Conservation (phyloP, 2,113 vertebrate genomes). For the Neogobius melanostomus region DNA sequence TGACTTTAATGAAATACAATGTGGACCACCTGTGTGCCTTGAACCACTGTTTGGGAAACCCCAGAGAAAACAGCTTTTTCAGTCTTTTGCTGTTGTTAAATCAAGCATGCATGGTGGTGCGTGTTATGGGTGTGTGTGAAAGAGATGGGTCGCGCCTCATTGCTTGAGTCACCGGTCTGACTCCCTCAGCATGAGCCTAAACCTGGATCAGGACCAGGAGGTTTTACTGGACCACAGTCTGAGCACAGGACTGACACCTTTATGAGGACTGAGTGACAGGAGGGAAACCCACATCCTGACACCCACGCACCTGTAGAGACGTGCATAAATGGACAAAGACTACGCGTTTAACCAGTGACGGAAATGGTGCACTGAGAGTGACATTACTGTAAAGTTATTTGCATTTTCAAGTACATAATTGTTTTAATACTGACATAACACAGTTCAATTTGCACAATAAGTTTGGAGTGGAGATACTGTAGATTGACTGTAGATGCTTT, state of each 20-base stretch:
- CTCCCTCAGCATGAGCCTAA: slow-evolving; percentile 27
- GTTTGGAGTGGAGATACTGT: too few relatives aligned
- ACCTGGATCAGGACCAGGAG: slow-evolving; percentile 6
- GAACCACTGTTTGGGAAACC: neutral
- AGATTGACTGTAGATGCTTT: too few relatives aligned
- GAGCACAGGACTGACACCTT: slow-evolving; percentile 56
- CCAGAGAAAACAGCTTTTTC: slow-evolving; percentile 6
- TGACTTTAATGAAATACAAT: neutral
- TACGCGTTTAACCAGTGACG: too few relatives aligned
- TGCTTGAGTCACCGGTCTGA: slow-evolving; percentile 54
- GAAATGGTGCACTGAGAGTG: neutral
- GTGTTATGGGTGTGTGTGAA: slow-evolving; percentile 52
- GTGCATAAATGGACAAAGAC: neutral
- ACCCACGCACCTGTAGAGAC: slow-evolving; percentile 14
- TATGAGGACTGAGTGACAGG: slow-evolving; percentile 38
- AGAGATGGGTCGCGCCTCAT: slow-evolving; percentile 61
- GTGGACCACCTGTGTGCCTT: neutral
- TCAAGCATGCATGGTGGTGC: slow-evolving; percentile 41
- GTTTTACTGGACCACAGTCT: slow-evolving; percentile 29
- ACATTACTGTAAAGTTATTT: too few relatives aligned
- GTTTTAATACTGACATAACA: too few relatives aligned
- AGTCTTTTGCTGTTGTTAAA: slow-evolving; percentile 35
- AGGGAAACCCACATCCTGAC: slow-evolving; percentile 30
- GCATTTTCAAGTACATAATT: too few relatives aligned
- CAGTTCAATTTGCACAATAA: too few relatives aligned